Base-by-base conservation (phyloP, 1,140 invertebrate species). In the Mycetomoellerius zeteki region DNA sequence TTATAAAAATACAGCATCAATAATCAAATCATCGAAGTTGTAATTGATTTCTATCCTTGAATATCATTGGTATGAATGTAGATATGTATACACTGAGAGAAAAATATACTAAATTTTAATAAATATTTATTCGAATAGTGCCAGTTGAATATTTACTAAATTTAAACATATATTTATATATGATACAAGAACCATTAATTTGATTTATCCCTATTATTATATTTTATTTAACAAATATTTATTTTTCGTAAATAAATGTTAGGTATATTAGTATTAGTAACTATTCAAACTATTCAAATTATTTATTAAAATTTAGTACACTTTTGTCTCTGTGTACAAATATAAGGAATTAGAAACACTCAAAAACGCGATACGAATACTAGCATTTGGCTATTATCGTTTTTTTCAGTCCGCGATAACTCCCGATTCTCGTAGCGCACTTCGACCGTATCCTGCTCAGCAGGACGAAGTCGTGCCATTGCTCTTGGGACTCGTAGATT, bases 401-500 rank as follows among this genome's bases (percentile, higher is more conserved):
- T 84, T 21, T 43, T 72, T 60, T 62, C 64, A 82, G 86, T 67
- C 62, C 27, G 43, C 86, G 64, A 88, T 88, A 90, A 90, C 72
- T 88, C 80, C 30, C 50, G 69, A 87, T 90, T 37, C 7, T 19
- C 14, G 21, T 64, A 81, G 67, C 69, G n/a, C 54, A 27, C 6
- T 24, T 30, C 8, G 43, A 21, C 10, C 27, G 19, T 33, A 62
- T 72, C 77, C 62, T 33, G 12, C 14, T 67, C 30, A 30, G 54
- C 19, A 21, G 54, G 47, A 84, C 69, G 71, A 89, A 76, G 76
- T 82, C 65, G 58, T 69, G 33, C 80, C 86, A 58, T 76, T 77
- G 60, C 93, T 89, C 92, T 16, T 85, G 91, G 92, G 92, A 89
- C 87, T 91, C 90, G 91, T 90, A 90, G 90, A 86, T 67, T 64